These are phyloP conservation scores for Toxotes lorentzi DNA, from an alignment of 2,797 vertebrate species.

Conservation along the genomic window DNA sequence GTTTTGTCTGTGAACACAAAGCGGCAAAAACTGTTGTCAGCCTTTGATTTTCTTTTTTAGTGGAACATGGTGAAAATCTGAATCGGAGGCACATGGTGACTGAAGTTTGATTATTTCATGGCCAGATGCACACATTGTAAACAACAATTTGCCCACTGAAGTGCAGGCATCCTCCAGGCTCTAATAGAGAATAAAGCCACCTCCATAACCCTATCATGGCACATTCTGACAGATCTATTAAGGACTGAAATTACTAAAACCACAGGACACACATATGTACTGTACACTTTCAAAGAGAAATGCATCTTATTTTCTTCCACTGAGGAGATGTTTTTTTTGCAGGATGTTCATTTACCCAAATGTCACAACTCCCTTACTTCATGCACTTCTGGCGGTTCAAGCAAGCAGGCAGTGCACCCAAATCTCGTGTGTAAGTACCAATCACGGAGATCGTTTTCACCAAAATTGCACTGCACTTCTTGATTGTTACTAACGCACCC, in stretches of 20 bases:
- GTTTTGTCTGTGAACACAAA: background rate
- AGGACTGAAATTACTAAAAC: background rate
- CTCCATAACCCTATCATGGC: background rate
- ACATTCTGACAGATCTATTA: constrained; percentile 20
- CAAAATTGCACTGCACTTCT: constrained; percentile 44
- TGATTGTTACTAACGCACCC: constrained; percentile 34
- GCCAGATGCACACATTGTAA: constrained; percentile 9
- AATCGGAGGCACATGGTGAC: constrained; percentile 6
- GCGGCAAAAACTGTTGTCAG: background rate
- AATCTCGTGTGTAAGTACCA: constrained; percentile 29
- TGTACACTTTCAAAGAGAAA: background rate
- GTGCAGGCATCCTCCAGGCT: background rate
- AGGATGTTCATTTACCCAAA: background rate
- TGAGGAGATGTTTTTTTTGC: background rate
- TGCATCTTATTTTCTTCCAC: background rate
- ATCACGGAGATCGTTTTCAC: constrained; percentile 41
- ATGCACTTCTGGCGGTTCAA: constrained; percentile 8
- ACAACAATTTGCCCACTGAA: constrained; percentile 21
- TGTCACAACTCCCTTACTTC: background rate
- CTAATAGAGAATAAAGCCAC: constrained; percentile 5
- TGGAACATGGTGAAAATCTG: constrained; percentile 1
- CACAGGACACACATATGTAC: background rate
- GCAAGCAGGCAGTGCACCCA: background rate
- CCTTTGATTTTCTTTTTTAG: background rate
- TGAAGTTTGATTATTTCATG: constrained; percentile 27